Conservation (phyloP, 2,797 vertebrate species). For the Chelonia mydas region DNA sequence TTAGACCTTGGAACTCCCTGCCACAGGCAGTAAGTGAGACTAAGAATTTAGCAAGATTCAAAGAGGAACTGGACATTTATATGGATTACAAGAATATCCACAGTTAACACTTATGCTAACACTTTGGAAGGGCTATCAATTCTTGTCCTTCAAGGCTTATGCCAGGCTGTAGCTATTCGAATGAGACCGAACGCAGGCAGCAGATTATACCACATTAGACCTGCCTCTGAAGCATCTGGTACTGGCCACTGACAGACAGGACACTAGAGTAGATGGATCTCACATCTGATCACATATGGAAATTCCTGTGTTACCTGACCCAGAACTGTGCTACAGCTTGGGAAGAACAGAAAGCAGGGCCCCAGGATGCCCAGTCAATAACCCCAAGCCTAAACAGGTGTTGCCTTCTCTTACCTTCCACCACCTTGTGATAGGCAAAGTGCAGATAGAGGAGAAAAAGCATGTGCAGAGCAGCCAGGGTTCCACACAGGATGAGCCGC, state of each 20-base stretch:
- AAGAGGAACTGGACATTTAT: background rate
- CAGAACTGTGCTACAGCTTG: background rate
- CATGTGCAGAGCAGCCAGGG: slow-evolving; percentile 92
- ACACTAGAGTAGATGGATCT: background rate
- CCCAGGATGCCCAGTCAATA: background rate
- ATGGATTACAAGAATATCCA: background rate
- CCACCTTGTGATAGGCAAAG: slow-evolving; percentile 97
- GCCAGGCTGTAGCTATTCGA: background rate
- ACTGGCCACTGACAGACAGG: background rate
- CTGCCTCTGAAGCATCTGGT: background rate
- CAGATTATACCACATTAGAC: background rate
- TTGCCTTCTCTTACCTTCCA: slow-evolving; percentile 87
- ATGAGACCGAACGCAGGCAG: background rate
- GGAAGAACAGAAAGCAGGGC: background rate
- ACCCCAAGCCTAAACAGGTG: background rate
- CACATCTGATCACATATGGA: background rate
- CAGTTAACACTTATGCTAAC: background rate
- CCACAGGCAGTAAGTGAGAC: background rate
- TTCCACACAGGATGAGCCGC: slow-evolving; percentile 92
- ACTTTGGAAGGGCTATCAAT: background rate
- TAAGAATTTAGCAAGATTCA: background rate
- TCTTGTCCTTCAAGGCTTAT: background rate
- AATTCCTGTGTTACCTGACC: background rate
- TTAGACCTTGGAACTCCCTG: background rate
- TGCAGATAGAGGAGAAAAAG: slow-evolving; percentile 97